Evolutionary conservation across 37 sponge, comb jelly and placozoan genomes (phyloP).

Genomic region (Halisarca cf. caerulea): DNA sequence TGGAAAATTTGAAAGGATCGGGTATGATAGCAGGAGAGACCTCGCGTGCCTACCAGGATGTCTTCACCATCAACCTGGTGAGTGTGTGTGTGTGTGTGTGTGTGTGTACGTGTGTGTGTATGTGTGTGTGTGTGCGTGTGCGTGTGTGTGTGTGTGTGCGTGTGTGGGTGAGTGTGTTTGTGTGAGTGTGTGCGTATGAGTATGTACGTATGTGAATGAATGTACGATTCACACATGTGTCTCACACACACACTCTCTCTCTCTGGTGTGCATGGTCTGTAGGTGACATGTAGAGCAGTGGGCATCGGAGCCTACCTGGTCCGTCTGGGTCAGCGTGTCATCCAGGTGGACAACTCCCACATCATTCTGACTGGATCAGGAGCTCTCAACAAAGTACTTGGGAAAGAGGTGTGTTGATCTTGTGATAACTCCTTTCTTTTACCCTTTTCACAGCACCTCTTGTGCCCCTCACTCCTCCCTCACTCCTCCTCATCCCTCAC

Average conservation of each 20-base stretch:
- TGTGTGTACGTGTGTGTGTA: conserved; percentile 14
- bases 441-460: too few relatives aligned
- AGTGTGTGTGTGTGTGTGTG: conserved; percentile 34
- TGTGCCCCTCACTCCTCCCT: too few relatives aligned
- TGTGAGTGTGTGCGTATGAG: conserved; percentile 17
- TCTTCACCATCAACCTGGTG: conserved; percentile 92
- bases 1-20: conserved; percentile 93
- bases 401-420: conserved; percentile 24
- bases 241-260: not conserved
- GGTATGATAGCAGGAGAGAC: conserved; percentile 98
- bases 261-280: not conserved
- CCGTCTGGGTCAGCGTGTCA: conserved; percentile 90
- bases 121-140: conserved; percentile 26
- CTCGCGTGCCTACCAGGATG: conserved; percentile 91
- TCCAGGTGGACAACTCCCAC: conserved; percentile 96
- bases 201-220: not conserved
- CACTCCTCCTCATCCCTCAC: too few relatives aligned
- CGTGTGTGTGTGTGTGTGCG: conserved; percentile 28
- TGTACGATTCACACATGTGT: not conserved
- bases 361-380: conserved; percentile 96
- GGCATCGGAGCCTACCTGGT: conserved; percentile 98
- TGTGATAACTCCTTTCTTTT: too few relatives aligned
- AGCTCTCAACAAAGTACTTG: conserved; percentile 92
- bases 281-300: conserved; percentile 96
- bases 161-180: conserved; percentile 21